Conservation (phyloP, 2,888 invertebrate genomes). For the Cecidostiba fungosa region DNA sequence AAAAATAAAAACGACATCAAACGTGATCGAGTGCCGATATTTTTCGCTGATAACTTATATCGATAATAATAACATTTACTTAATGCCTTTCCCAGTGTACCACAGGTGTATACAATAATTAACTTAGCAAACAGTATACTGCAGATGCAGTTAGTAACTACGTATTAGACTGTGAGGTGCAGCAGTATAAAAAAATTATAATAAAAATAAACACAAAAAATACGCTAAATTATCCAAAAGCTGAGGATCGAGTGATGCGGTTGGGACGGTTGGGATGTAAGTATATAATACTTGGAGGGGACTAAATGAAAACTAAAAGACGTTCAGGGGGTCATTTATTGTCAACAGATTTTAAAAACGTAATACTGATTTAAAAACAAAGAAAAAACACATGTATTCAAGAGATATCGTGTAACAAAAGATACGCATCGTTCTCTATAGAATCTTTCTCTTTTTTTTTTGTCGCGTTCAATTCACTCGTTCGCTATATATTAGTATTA, state of each 20-base stretch:
- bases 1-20: not conserved
- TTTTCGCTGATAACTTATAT: too few species aligned
- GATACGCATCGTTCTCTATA: slow-evolving; percentile 14
- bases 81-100: slow-evolving; percentile 3
- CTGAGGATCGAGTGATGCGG: slow-evolving; percentile 15
- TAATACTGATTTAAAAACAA: slow-evolving; percentile 52
- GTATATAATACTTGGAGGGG: slow-evolving; percentile 18
- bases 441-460: slow-evolving; percentile 12
- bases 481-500: not conserved
- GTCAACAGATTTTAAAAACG: slow-evolving; percentile 54
- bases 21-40: not conserved
- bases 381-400: slow-evolving; percentile 56
- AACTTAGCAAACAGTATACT: slow-evolving; percentile 43
- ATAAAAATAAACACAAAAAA: slow-evolving; percentile 10
- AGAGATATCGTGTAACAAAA: slow-evolving; percentile 53
- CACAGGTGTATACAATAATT: slow-evolving; percentile 10
- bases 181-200: slow-evolving; percentile 41
- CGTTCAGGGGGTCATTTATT: slow-evolving; percentile 59
- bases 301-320: slow-evolving; percentile 64
- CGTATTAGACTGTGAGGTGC: slow-evolving; percentile 52
- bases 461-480: slow-evolving; percentile 59
- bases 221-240: slow-evolving; percentile 39
- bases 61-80: not conserved
- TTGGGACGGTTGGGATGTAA: slow-evolving; percentile 30
- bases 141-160: slow-evolving; percentile 61